These are phyloP conservation scores for Cenopis cana DNA, from an alignment of 2,888 invertebrate genomes.

Conservation along the genomic window DNA sequence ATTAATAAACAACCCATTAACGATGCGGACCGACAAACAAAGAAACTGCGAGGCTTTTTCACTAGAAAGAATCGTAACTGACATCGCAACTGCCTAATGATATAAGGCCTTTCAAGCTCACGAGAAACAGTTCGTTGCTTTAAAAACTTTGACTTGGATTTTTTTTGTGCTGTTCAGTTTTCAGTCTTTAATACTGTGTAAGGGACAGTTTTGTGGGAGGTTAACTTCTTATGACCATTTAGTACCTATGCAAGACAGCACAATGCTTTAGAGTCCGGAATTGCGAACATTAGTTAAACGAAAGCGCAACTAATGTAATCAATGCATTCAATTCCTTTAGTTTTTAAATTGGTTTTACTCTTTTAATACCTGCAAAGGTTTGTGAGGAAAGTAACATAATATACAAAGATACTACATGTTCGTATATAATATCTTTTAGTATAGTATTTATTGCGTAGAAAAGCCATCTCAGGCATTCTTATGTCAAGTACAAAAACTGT, in stretches of 20 bases:
- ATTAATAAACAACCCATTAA: constrained; percentile 73
- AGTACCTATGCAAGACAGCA: too few relatives aligned
- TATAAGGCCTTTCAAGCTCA: background rate
- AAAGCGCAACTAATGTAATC: too few relatives aligned
- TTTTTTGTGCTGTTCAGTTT: background rate
- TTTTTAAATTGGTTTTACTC: too few relatives aligned
- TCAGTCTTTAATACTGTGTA: background rate
- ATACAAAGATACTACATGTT: background rate
- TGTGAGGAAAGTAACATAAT: too few relatives aligned
- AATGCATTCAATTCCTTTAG: too few relatives aligned
- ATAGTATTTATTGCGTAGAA: too few relatives aligned
- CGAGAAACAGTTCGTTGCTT: background rate
- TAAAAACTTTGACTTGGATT: background rate
- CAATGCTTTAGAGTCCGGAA: too few relatives aligned
- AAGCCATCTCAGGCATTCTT: background rate
- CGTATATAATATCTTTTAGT: too few relatives aligned
- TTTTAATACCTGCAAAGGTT: too few relatives aligned
- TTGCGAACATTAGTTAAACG: too few relatives aligned
- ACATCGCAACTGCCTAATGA: background rate
- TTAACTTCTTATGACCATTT: too few relatives aligned
- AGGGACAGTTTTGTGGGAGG: too few relatives aligned
- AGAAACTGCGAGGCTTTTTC: constrained; percentile 45
- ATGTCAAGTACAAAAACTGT: constrained; percentile 6
- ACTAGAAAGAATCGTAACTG: background rate
- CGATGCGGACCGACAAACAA: constrained; percentile 54